Evolutionary conservation across 2,113 vertebrate genomes (phyloP), one percentile per base, ranked within the genome.

Genomic region (Galeopterus variegatus): DNA sequence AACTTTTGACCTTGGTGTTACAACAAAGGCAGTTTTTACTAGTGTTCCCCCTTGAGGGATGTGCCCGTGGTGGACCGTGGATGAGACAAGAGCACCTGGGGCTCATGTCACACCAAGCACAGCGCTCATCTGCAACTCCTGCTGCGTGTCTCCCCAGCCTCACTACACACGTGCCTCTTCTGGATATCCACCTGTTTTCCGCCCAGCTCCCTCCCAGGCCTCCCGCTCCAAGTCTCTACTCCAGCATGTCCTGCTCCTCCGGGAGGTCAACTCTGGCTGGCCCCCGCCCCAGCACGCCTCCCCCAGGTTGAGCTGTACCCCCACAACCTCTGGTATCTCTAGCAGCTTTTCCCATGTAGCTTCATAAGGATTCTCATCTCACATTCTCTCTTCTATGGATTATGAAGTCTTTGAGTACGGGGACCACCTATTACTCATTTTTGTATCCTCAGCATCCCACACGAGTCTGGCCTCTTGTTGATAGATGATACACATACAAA

Each of bases 251-350:
- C 23, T 48, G 6, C 33, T 10, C 26, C 6, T 76, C 12, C 17
- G 50, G 67, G 15, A 92, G 72, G 45, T 21, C 24, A 28, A 56
- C 67, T 75, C 67, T 10, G 15, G 73, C 36, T 17, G 36, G 65
- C 1, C 17, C 5, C 14, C 23, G 8, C 1, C 54, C 9, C 24
- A 5, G 10, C 18, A 23, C 4, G 7, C 12, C 41, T 62, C 62
- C 15, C 48, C 6, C 8, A 5, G 6, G 10, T 15, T 48, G 26
- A 75, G 12, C 18, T 50, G 33, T 19, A 41, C 8, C 26, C 28
- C 24, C 21, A 8, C 7, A 62, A 24, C n/a, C 73, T 81, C 15
- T 23, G 28, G 41, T 33, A n/a, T 6, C 9, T 88, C 48, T 54
- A 19, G 24, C 23, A 17, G 18, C 24, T 12, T 28, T 83, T 24